Conservation (phyloP, 2,113 vertebrate species). For the Arothron firmamentum region DNA sequence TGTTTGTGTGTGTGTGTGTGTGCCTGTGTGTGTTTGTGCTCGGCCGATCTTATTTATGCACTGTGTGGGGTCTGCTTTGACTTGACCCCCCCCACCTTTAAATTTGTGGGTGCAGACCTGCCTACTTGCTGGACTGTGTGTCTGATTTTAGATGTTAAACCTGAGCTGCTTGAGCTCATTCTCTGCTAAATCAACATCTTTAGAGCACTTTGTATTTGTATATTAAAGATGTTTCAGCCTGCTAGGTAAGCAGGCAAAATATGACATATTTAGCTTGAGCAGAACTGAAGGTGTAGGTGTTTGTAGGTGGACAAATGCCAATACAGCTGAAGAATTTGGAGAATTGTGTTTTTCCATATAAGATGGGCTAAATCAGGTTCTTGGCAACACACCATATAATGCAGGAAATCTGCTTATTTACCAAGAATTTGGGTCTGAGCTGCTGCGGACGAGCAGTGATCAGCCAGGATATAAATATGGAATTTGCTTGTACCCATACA, state of each 20-base stretch:
- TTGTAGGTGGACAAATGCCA: slow-evolving; percentile 25
- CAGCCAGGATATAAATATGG: background rate
- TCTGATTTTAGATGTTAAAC: too few species aligned
- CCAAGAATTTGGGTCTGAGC: slow-evolving; percentile 29
- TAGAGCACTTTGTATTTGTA: background rate
- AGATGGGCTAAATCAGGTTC: slow-evolving; percentile 43
- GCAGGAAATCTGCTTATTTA: slow-evolving; percentile 43
- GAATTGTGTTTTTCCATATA: slow-evolving; percentile 25
- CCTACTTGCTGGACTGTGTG: too few species aligned
- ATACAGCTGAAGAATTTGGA: slow-evolving; percentile 16
- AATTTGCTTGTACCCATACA: background rate
- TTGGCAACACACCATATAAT: slow-evolving; percentile 28
- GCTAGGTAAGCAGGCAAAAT: slow-evolving; percentile 37
- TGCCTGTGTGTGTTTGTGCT: slow-evolving; percentile 39
- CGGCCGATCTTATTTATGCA: background rate
- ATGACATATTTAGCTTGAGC: slow-evolving; percentile 20
- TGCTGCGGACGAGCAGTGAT: background rate
- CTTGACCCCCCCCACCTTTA: too few species aligned
- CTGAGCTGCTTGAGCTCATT: too few species aligned
- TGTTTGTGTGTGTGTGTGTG: slow-evolving; percentile 33
- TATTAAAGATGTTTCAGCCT: slow-evolving; percentile 17
- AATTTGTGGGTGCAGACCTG: too few species aligned
- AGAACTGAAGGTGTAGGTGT: slow-evolving; percentile 17
- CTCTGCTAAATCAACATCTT: slow-evolving; percentile 1
- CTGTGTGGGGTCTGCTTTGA: too few species aligned